Evolutionary conservation across 1,140 invertebrate genomes (phyloP).

Genomic region (Drosophila punjabiensis): DNA sequence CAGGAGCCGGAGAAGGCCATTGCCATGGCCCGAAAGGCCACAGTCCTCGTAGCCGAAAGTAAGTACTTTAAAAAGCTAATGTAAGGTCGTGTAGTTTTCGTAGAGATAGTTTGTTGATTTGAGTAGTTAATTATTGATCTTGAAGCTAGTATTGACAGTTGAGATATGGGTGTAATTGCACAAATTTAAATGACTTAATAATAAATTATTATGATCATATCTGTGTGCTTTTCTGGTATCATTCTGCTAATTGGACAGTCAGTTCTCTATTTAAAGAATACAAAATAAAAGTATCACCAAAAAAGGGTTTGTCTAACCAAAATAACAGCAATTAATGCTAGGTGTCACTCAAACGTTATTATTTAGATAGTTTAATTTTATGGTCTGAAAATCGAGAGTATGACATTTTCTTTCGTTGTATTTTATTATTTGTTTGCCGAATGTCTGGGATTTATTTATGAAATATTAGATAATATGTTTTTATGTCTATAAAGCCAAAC

Average conservation of each 20-base stretch:
- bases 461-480: neutral
- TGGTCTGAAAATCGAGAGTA: too few relatives aligned
- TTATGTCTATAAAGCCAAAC: too few relatives aligned
- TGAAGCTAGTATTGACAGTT: too few relatives aligned
- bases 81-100: neutral
- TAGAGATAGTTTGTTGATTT: neutral
- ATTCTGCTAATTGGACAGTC: neutral
- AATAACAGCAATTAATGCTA: neutral
- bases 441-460: neutral
- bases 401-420: too few relatives aligned
- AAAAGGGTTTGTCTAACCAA: neutral
- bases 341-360: too few relatives aligned
- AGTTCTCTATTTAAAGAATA: neutral
- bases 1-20: conserved; percentile 64
- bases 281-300: neutral
- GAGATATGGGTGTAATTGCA: too few relatives aligned
- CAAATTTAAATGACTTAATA: too few relatives aligned
- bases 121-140: too few relatives aligned
- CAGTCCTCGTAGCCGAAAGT: conserved; percentile 67
- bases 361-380: too few relatives aligned
- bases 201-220: too few relatives aligned
- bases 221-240: too few relatives aligned
- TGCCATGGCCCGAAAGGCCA: conserved; percentile 57
- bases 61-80: conserved; percentile 12
- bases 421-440: neutral